Evolutionary conservation across 2,797 vertebrate genomes (phyloP).

Genomic region (Nyctalus aviator): DNA sequence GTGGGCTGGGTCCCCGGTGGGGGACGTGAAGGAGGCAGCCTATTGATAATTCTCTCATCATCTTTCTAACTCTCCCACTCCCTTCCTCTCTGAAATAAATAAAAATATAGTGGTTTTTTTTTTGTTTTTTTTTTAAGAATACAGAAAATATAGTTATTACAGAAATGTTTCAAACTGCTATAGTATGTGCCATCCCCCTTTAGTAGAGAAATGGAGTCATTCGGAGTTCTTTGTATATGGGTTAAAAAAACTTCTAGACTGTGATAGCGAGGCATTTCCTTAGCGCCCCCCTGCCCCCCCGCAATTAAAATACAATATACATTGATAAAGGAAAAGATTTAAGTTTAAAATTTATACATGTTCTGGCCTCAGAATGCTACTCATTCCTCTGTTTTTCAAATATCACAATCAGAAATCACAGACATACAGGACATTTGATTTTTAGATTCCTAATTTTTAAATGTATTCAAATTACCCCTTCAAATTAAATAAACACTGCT

Average conservation of each 20-base stretch:
- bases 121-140: background rate
- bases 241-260: conserved; percentile 33
- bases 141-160: background rate
- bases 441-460: conserved; percentile 46
- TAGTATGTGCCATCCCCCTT: background rate
- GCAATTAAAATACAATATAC: background rate
- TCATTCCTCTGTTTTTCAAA: background rate
- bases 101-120: background rate
- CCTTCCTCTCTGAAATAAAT: no score
- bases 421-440: background rate
- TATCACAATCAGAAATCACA: conserved; percentile 10
- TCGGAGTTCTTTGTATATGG: background rate
- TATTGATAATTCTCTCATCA: no score
- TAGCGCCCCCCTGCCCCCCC: background rate
- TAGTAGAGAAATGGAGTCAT: background rate
- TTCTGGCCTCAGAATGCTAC: background rate
- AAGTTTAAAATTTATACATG: background rate
- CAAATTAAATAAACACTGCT: background rate
- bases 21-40: no score
- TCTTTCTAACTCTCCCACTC: no score
- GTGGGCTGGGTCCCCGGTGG: no score
- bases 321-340: background rate
- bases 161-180: background rate
- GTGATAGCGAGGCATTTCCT: conserved; percentile 9
- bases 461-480: background rate